A percentile compares a stretch with the other conserved stretches of the same genome.
Evolutionary conservation across 2,888 invertebrate genomes (phyloP).

Genomic region (Diploptera punctata): DNA sequence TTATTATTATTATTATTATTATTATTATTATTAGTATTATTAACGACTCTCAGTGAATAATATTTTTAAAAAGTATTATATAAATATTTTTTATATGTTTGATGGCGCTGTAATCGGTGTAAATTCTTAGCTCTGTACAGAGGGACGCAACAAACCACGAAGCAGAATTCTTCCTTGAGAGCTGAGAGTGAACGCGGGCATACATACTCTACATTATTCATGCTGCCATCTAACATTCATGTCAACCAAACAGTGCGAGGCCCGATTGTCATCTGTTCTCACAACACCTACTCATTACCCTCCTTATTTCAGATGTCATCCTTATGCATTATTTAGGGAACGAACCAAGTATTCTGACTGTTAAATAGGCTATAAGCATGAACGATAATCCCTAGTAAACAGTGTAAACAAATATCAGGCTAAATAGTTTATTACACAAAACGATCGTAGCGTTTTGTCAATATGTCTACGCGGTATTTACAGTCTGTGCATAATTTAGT

Average conservation of each 20-base stretch:
- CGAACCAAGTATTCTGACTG: not conserved
- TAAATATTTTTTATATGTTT: not conserved
- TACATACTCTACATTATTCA: slow-evolving; percentile 39
- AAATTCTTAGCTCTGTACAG: slow-evolving; percentile 2
- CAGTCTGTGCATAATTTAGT: slow-evolving; percentile 24
- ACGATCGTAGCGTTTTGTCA: slow-evolving; percentile 26
- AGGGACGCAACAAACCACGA: not conserved
- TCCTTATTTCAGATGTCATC: slow-evolving; percentile 39
- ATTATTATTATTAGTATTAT: too few relatives aligned
- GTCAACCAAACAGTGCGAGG: slow-evolving; percentile 38
- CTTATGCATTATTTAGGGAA: slow-evolving; percentile 37
- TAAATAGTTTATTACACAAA: slow-evolving; percentile 10
- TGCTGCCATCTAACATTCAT: slow-evolving; percentile 42
- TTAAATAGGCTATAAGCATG: not conserved
- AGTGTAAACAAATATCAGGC: slow-evolving; percentile 11
- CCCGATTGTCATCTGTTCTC: slow-evolving; percentile 40
- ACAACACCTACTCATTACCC: slow-evolving; percentile 40
- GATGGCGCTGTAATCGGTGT: not conserved
- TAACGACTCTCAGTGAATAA: too few relatives aligned
- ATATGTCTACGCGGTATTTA: slow-evolving; percentile 29
- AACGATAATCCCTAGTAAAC: slow-evolving; percentile 5
- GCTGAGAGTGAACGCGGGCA: not conserved
- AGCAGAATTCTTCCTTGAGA: not conserved
- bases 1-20: too few relatives aligned
- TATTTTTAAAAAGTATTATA: too few relatives aligned